Percentiles rank a stretch among this genome's conserved stretches.
phyloP scores from a whole-genome alignment of 2,888 invertebrate genomes.

The Tanytarsus gracilentus region DNA sequence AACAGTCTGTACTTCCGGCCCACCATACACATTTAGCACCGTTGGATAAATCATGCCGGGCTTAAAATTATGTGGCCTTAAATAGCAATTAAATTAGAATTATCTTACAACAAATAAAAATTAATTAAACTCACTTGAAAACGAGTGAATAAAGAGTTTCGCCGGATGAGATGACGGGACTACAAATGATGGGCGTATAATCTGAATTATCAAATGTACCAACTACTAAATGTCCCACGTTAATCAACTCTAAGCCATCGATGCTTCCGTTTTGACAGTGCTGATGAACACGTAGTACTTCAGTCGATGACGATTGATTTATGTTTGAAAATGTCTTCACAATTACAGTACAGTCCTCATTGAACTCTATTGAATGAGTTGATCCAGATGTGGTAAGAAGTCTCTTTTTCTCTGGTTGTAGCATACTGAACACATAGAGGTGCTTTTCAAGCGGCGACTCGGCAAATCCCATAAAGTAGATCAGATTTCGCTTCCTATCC shows the following conservation, averaged over 20 bases:
- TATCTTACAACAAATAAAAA: not conserved
- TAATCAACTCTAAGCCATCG: constrained; percentile 56
- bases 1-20: constrained; percentile 96
- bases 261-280: constrained; percentile 54
- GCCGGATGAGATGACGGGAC: constrained; percentile 58
- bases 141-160: constrained; percentile 77
- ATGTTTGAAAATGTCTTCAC: constrained; percentile 79
- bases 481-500: constrained; percentile 63
- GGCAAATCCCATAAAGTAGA: constrained; percentile 84
- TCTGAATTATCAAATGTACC: constrained; percentile 51
- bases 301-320: constrained; percentile 67
- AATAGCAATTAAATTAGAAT: not conserved
- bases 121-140: constrained; percentile 50
- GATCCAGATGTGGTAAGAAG: constrained; percentile 74
- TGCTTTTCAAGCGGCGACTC: constrained; percentile 91
- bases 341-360: constrained; percentile 68
- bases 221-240: constrained; percentile 62
- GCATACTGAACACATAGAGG: constrained; percentile 72
- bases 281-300: constrained; percentile 62
- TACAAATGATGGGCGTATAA: constrained; percentile 63
- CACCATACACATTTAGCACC: constrained; percentile 93
- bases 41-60: constrained; percentile 67
- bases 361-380: constrained; percentile 75
- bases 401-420: constrained; percentile 60
- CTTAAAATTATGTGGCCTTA: constrained; percentile 55